Base-by-base conservation (phyloP, 2,888 invertebrate genomes). In the Anorthoa munda region DNA sequence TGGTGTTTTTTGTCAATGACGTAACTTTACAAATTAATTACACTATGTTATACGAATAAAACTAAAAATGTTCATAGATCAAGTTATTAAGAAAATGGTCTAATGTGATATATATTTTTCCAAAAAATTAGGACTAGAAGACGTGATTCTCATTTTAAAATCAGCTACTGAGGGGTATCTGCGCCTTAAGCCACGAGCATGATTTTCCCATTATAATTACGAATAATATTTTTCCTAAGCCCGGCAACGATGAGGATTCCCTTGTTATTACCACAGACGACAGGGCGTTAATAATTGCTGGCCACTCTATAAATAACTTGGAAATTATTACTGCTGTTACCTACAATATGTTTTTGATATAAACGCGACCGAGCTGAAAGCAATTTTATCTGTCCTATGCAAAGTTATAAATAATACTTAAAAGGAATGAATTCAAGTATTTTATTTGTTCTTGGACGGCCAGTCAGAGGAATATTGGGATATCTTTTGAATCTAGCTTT, bases 251-350 rank as follows among this genome's bases (percentile, higher is more conserved):
- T 18, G 21, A 56, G 46, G 58, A 70, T 26, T 71, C 45, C 18
- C 45, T 51, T 58, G 58, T 60, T 61, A 66, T 63, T 63, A 77
- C 50, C 23, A 64, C n/a, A 64, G 50, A 66, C 50, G 51, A 39
- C 61, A 23, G 69, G 23, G 58, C 21, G 48, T 76, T 82, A 65
- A 71, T 72, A 56, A 64, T 67, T 56, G 55, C 46, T n/a, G 46
- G 46, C 17, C 67, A 60, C 45, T 64, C 65, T 66, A 61, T 61
- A 72, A 60, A 66, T 67, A 68, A 67, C 51, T 53, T 50, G 56
- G 23, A 74, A 67, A 85, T 73, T 66, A 85, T 84, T 76, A 71
- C 61, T n/a, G 75, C 70, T 83, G 68, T 75, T 75, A 81, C 66
- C 46, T 58, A 69, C 53, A 72, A 83, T 76, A 75, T 71, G 69